Evolutionary conservation across 1,140 invertebrate genomes (phyloP).

Genomic region (Hypsibius dujardini): DNA sequence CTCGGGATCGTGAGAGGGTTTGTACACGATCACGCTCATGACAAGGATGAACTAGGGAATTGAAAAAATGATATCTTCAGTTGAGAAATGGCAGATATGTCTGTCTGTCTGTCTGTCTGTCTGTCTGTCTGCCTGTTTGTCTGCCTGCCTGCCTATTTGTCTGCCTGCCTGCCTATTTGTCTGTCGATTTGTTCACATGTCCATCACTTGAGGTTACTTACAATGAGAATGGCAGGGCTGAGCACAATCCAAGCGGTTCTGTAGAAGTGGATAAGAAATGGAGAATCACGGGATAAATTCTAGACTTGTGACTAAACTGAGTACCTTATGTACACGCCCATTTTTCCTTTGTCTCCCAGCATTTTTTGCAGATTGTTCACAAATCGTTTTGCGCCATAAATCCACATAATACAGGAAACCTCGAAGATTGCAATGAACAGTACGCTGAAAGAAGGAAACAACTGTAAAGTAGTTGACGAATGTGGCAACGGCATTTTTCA

Average conservation of each 20-base stretch:
- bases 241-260: slow-evolving; percentile 5
- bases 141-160: too few species aligned
- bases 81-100: too few species aligned
- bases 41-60: too few species aligned
- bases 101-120: too few species aligned
- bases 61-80: too few species aligned
- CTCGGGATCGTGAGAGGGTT: too few species aligned
- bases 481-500: too few species aligned
- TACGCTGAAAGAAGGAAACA: slow-evolving; percentile 10
- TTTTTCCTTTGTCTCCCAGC: neutral
- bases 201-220: neutral
- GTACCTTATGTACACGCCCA: neutral
- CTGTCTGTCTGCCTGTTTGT: too few species aligned
- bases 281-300: neutral
- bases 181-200: too few species aligned
- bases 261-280: neutral
- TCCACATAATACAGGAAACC: slow-evolving; percentile 19
- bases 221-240: neutral
- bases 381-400: slow-evolving; percentile 20
- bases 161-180: too few species aligned
- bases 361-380: neutral
- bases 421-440: slow-evolving; percentile 23
- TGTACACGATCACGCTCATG: too few species aligned
- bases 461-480: too few species aligned
- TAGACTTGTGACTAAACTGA: neutral